Percentiles rank a stretch among this genome's conserved stretches.
phyloP scores from a whole-genome alignment of 2,797 vertebrate species.

The Cephalopachus bancanus region DNA sequence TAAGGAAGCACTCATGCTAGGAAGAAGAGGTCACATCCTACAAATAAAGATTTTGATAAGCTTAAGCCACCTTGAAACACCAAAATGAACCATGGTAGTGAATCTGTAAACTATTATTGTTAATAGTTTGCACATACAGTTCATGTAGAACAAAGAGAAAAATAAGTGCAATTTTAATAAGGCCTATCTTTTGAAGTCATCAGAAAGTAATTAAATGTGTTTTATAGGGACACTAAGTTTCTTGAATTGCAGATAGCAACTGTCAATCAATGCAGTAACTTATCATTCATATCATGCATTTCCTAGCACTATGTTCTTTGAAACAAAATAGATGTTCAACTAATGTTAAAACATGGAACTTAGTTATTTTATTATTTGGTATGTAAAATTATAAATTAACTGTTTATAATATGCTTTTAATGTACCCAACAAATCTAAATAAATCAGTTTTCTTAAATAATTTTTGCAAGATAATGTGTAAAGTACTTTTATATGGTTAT shows the following conservation, averaged over 20 bases:
- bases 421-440: not conserved
- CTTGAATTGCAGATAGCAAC: not conserved
- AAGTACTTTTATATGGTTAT: not conserved
- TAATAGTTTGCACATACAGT: rapidly evolving
- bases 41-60: not conserved
- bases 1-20: not conserved
- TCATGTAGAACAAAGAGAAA: not conserved
- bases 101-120: not conserved
- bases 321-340: not conserved
- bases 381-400: not conserved
- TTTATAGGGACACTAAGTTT: too few species aligned
- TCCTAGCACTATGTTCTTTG: not conserved
- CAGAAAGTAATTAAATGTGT: not conserved
- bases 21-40: rapidly evolving
- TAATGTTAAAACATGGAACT: not conserved
- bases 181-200: not conserved
- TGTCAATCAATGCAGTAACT: not conserved
- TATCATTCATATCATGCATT: not conserved
- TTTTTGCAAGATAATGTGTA: not conserved
- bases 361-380: not conserved
- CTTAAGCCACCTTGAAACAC: not conserved
- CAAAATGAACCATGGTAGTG: not conserved
- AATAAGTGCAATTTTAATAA: not conserved
- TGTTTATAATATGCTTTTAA: not conserved
- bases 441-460: not conserved